phyloP scores from a whole-genome alignment of 2,797 vertebrate genomes.

The Typhlichthys subterraneus region DNA sequence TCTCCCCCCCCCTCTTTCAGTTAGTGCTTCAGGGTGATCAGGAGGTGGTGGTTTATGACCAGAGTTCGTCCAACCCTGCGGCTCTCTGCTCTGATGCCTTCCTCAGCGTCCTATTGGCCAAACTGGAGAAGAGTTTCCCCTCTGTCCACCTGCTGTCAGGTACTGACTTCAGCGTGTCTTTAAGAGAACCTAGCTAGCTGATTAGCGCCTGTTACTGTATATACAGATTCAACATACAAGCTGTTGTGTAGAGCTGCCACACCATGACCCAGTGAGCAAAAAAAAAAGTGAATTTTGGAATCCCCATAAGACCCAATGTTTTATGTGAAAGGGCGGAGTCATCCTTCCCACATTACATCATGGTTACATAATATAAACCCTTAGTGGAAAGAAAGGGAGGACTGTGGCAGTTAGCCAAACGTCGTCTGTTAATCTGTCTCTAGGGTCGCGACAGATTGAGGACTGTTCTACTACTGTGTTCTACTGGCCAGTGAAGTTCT shows the following conservation, averaged over 20 bases:
- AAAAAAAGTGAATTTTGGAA: slow-evolving; percentile 12
- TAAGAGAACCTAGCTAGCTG: too few relatives aligned
- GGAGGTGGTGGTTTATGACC: slow-evolving; percentile 95
- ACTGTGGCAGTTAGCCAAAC: slow-evolving; percentile 13
- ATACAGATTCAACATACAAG: not conserved
- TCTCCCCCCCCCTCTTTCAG: slow-evolving; percentile 64
- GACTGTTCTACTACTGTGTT: too few relatives aligned
- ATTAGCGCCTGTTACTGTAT: too few relatives aligned
- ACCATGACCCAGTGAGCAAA: slow-evolving; percentile 16
- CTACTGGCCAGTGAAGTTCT: too few relatives aligned
- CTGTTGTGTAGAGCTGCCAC: slow-evolving; percentile 22
- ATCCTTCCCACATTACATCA: slow-evolving; percentile 55
- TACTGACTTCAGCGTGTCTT: slow-evolving; percentile 43
- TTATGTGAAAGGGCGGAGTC: slow-evolving; percentile 40
- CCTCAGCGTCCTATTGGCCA: slow-evolving; percentile 88
- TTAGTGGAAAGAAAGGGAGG: slow-evolving; percentile 29
- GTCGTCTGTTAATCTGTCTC: slow-evolving; percentile 14
- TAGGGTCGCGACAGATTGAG: not conserved
- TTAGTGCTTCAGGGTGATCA: slow-evolving; percentile 83
- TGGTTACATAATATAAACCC: slow-evolving; percentile 51
- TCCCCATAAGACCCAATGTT: slow-evolving; percentile 14
- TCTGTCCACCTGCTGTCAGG: slow-evolving; percentile 91
- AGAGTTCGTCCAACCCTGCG: slow-evolving; percentile 83
- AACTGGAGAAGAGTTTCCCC: slow-evolving; percentile 88
- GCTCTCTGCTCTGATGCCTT: slow-evolving; percentile 86